Evolutionary conservation across 92 coral and sea anemone genomes (phyloP), one percentile per base, ranked within the genome.

Genomic region (Phenganax marumi): DNA sequence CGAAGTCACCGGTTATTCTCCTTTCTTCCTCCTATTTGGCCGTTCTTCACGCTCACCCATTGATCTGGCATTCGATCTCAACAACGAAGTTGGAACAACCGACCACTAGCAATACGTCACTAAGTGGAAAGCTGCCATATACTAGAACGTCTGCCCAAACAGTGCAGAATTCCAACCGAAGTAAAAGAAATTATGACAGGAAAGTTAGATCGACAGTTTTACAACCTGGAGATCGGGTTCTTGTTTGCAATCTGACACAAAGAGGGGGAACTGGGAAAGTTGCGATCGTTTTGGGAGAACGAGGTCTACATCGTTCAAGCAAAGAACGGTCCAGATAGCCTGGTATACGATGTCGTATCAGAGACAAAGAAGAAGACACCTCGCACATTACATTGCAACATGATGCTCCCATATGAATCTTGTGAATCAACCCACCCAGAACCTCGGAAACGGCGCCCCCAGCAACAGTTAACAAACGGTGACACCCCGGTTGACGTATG

Each of bases 331-430:
- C 81, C 68, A 58, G 81, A 76, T 14, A 76, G 81, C 51, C 81
- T 69, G 10, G 68, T 76, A 52, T 76, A 76, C 63, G 81, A 76
- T 7, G 81, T 76, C 9, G 14, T 5, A 60, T 76, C 70, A 7
- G 81, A 57, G 49, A 11, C 68, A 8, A 8, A 25, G 66, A 76
- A 24, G 7, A 55, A 55, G 52, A 76, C 55, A 55, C 13, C 21
- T 3, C 68, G 81, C 9, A 58, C 69, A 54, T 33, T 76, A 23
- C 81, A 76, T 18, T 51, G 81, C 50, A 76, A 76, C 81, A 24
- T 76, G 69, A 18, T 76, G 21, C 81, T 76, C 51, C 81, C 76
- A 16, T 71, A 54, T 48, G 76, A n/a, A 73, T 84, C 78, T 43
- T 85, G 87, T 17, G 69, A 63, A 22, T 22, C 69, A 23, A 11